Evolutionary conservation across 2,113 vertebrate genomes (phyloP).

Genomic region (rat (Rattus norvegicus)): GRCr8 NC_086024.1:43266501-43267000

Average conservation of each 20-base stretch:
- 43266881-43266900: background rate
- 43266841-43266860: background rate
- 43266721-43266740: background rate
- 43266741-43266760: background rate
- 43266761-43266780: background rate
- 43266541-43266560: too few relatives aligned
- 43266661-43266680: fast-evolving
- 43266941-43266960: background rate
- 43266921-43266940: background rate
- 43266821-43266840: too few relatives aligned
- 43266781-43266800: background rate
- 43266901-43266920: background rate
- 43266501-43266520: too few relatives aligned
- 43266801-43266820: background rate
- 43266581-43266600: background rate
- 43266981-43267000: background rate
- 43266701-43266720: background rate
- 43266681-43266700: background rate
- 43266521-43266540: too few relatives aligned
- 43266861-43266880: background rate
- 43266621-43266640: background rate
- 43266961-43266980: background rate
- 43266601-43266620: background rate
- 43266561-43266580: background rate
- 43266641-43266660: background rate